These are phyloP conservation scores for Pogona vitticeps DNA, from an alignment of 2,113 vertebrate species.

Conservation along the genomic window DNA sequence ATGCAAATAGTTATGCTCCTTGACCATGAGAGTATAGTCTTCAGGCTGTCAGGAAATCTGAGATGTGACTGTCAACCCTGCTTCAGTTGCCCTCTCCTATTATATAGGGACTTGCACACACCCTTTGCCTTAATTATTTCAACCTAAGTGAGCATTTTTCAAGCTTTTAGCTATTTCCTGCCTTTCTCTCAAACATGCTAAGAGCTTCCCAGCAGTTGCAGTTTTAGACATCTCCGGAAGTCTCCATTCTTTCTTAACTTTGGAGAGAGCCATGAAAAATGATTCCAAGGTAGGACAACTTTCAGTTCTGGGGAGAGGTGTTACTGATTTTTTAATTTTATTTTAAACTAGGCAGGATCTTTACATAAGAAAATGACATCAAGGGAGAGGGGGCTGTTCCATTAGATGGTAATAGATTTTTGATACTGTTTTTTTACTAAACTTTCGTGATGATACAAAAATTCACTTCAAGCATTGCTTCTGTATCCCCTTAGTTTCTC, in stretches of 20 bases:
- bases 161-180: background rate
- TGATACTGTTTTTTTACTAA: background rate
- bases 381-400: background rate
- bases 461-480: background rate
- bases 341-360: background rate
- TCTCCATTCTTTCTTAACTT: background rate
- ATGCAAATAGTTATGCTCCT: too few species aligned
- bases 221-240: background rate
- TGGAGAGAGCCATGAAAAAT: background rate
- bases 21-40: too few species aligned
- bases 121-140: background rate
- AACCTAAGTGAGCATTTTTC: background rate
- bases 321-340: too few species aligned
- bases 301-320: background rate
- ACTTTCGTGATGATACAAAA: background rate
- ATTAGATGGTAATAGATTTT: background rate
- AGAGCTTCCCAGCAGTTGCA: background rate
- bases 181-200: background rate
- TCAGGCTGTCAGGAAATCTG: too few species aligned
- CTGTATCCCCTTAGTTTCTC: background rate
- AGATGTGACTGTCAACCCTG: too few species aligned
- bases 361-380: background rate
- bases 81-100: too few species aligned
- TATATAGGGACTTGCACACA: background rate
- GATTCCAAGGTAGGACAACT: too few species aligned